phyloP scores from a whole-genome alignment of 2,797 vertebrate species.

The Picus viridis region DNA sequence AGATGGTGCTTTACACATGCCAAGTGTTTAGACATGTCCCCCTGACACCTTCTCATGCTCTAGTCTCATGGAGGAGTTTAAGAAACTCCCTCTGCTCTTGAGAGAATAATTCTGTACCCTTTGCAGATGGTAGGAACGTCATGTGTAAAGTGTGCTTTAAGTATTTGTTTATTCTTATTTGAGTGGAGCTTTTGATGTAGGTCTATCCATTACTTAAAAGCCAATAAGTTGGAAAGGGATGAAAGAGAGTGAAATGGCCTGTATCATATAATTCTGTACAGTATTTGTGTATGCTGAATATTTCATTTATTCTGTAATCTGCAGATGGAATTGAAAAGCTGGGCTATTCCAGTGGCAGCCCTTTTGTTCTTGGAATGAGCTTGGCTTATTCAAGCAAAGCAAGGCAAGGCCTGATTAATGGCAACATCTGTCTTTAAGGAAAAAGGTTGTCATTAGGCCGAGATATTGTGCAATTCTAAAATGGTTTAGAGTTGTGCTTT shows the following conservation, averaged over 20 bases:
- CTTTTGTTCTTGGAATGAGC: conserved; percentile 44
- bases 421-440: conserved; percentile 3
- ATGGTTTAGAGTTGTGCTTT: neutral
- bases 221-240: neutral
- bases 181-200: conserved; percentile 7
- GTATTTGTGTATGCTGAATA: conserved; percentile 2
- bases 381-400: conserved; percentile 11
- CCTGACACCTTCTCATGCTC: neutral
- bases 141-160: neutral
- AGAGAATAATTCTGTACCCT: neutral
- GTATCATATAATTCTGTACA: conserved; percentile 21
- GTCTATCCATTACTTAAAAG: conserved; percentile 34
- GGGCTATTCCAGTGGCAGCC: neutral
- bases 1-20: neutral
- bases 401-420: conserved; percentile 1
- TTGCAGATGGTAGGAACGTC: neutral
- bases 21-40: neutral
- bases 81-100: neutral
- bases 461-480: neutral
- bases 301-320: conserved; percentile 34
- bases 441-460: neutral
- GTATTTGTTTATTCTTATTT: conserved; percentile 30
- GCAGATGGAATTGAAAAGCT: conserved; percentile 22
- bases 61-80: neutral
- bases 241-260: conserved; percentile 41